Evolutionary conservation across 2,113 vertebrate species (phyloP), one percentile per base, ranked within the genome.

Genomic region (Oreocharis arfaki): DNA sequence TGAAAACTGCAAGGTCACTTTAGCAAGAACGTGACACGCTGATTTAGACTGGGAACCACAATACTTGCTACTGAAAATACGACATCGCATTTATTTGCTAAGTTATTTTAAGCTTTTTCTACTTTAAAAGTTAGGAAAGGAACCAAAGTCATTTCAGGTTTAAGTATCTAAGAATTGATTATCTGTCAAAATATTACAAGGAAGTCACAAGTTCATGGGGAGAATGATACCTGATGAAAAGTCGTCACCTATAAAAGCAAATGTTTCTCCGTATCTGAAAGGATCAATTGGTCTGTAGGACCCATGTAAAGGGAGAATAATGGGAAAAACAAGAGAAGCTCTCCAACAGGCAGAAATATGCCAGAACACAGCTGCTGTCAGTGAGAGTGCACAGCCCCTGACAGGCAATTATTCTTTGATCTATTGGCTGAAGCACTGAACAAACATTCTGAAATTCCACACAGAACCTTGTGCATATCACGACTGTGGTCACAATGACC

Each of bases 331-430:
- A 93, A 59, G 11, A 74, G 71, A 13, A 76, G 82, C 50, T 90
- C 68, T 90, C 84, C 23, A 80, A 86, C 24, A 75, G 69, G 79
- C 87, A 94, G 82, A 94, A 96, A 90, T 74, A 90, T 5, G 26
- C 85, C 42, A 71, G 83, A 94, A 94, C 0, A 2, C 68, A 68
- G 60, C n/a, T 0, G 1, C 71, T 81, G 74, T 68, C 94, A 87
- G 18, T 33, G 53, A 60, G 46, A 53, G 64, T 1, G 16, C 42
- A 70, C 61, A 84, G 59, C 83, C 69, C 73, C 83, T 86, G 83
- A 94, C 92, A 89, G 86, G 84, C 89, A 94, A 94, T 89, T 93
- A 77, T 89, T 94, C 86, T 93, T 94, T 94, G 92, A 95, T 92
- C 84, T 93, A 75, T 19, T 88, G 84, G 94, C 77, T 89, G 84